These are phyloP conservation scores for Pomacea canaliculata DNA, from an alignment of 2,888 invertebrate species.

Conservation along the genomic window DNA sequence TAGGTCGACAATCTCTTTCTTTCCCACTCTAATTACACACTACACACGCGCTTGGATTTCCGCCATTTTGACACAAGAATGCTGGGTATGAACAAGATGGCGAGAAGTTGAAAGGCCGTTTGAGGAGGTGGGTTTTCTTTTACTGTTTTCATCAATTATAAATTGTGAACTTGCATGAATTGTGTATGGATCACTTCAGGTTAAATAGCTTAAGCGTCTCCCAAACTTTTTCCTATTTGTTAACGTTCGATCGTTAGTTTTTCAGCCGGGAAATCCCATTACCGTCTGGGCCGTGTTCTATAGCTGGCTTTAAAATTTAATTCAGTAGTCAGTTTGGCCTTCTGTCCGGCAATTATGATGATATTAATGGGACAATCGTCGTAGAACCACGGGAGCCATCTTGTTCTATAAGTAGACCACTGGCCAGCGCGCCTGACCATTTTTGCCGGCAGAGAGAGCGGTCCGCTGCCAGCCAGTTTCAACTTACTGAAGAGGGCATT, in stretches of 20 bases:
- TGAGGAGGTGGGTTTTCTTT: constrained; percentile 35
- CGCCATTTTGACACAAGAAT: constrained; percentile 36
- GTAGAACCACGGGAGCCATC: constrained; percentile 36
- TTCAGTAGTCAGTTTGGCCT: constrained; percentile 34
- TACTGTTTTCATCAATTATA: constrained; percentile 13
- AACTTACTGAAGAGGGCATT: constrained; percentile 26
- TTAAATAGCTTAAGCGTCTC: constrained; percentile 6
- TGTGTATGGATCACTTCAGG: not conserved
- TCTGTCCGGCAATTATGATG: constrained; percentile 37
- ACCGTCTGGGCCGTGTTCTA: not conserved
- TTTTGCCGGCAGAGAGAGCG: constrained; percentile 12
- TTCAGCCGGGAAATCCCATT: constrained; percentile 1
- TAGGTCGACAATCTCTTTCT: constrained; percentile 15
- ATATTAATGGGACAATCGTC: constrained; percentile 33
- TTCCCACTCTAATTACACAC: constrained; percentile 22
- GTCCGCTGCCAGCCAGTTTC: not conserved
- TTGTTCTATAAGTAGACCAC: constrained; percentile 30
- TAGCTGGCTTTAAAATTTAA: constrained; percentile 25
- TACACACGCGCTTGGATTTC: constrained; percentile 23
- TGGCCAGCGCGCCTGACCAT: constrained; percentile 12
- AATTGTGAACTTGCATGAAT: not conserved
- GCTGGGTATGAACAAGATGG: constrained; percentile 39
- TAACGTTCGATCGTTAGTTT: constrained; percentile 24
- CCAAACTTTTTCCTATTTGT: constrained; percentile 20
- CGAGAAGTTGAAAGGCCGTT: constrained; percentile 34